Conservation (phyloP, 2,113 vertebrate genomes). For the Macheiramphus alcinus region DNA sequence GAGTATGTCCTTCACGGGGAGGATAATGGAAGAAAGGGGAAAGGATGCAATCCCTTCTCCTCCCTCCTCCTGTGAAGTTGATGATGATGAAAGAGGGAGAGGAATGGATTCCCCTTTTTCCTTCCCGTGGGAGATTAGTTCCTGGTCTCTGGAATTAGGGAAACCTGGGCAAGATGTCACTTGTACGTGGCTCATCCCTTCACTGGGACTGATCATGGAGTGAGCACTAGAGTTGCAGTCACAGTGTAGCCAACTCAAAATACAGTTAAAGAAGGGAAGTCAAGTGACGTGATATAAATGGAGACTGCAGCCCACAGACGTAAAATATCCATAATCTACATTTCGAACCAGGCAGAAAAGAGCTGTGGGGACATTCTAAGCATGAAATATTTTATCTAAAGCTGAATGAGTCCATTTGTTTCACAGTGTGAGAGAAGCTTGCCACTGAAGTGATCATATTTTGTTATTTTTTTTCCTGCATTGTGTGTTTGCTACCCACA, state of each 20-base stretch:
- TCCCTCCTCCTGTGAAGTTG: background rate
- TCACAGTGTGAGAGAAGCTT: background rate
- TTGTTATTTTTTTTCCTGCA: background rate
- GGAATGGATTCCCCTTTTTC: background rate
- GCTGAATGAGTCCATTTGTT: background rate
- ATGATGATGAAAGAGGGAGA: background rate
- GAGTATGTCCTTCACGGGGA: accelerated
- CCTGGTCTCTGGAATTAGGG: background rate
- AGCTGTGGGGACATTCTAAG: background rate
- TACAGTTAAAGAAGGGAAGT: background rate
- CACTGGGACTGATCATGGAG: background rate
- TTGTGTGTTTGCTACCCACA: background rate
- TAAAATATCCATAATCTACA: background rate
- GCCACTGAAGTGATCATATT: background rate
- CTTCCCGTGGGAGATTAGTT: background rate
- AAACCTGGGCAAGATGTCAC: background rate
- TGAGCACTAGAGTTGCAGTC: background rate
- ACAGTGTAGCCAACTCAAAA: background rate
- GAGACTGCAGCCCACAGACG: background rate
- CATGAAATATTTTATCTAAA: background rate
- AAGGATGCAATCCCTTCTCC: background rate
- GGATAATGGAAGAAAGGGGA: background rate
- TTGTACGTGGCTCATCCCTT: background rate
- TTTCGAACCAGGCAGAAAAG: background rate
- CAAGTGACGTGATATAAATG: background rate